Evolutionary conservation across 1,140 invertebrate species (phyloP), one percentile per base, ranked within the genome.

Genomic region (Atta cephalotes): DNA sequence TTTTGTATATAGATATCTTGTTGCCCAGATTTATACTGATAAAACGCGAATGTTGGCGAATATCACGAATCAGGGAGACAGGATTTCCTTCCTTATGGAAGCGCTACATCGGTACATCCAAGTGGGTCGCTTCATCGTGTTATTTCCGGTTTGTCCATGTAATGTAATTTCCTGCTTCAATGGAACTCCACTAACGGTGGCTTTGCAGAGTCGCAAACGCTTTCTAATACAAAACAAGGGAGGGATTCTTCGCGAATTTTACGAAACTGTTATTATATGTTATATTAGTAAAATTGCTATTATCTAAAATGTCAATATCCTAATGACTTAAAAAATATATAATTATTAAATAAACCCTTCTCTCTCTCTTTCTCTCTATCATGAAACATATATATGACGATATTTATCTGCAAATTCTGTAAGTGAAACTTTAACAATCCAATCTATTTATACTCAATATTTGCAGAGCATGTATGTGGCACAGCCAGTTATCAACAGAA

Each of bases 91-190:
- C 39, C 68, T 82, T 45, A 39, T 62, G 49, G 28, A 35, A 60
- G 25, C 21, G 66, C 49, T 72, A 39, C 60, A 72, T 56, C 28
- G 53, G 68, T 12, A 65, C 56, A 45, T 12, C 21, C 60, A 35
- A 60, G 49, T 74, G 28, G 21, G 12, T 86, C 53, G 66, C 86
- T 86, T 86, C 66, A 51, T 86, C 66, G 51, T 66, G 63, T 72
- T 66, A 87, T 88, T 87, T 62, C 84, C 87, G 85, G 76, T 45
- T 58, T 72, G 53, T 66, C 45, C 53, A 31, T 45, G 39, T 87
- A 78, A 79, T 77, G 86, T 82, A 89, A 89, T 89, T 77, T 84
- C 78, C 86, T 85, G 60, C 60, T 21, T 60, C 53, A 56, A 80
- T 88, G 31, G 49, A 72, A 25, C 49, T 49, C 21, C 45, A 72